Base-by-base conservation (phyloP, 2,797 vertebrate genomes). In the Oreochromis mossambicus region DNA sequence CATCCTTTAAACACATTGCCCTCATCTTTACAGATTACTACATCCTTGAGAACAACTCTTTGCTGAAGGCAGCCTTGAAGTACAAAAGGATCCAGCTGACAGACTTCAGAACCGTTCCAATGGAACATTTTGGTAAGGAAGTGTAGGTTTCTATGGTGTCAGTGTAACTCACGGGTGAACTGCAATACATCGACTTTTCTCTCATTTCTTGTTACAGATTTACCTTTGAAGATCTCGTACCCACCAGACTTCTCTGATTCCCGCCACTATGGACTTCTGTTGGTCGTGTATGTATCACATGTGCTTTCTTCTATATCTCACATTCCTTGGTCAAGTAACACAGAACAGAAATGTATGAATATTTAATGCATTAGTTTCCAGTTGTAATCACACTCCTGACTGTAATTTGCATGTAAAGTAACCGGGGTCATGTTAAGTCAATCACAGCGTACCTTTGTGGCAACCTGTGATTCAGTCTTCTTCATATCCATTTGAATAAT, bases 201-300 rank as follows among this genome's bases (percentile, higher is more conserved):
- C 32, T 43, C 50, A 46, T 68, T 29, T 82, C 48, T 58, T 81
- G 51, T 51, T 6, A 15, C 88, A 97, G 97, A 97, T 78, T 91
- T 97, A 41, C 96, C 97, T 7, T 58, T 97, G 84, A 96, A 96
- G 92, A 93, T 97, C 50, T 91, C 91, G 6, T 97, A 94, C 87
- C 97, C 97, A 2, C 95, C 93, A 2, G 96, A 97, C 83, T 97
- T 97, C 92, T 96, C 95, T 1, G 96, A 97, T 1, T 94, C 96
- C 3, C 94, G 93, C 73, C 95, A 94, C 52, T 97, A 97, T 2
- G 96, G 96, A 13, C 92, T 97, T 0, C 94, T 97, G 70, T 43
- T 97, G 87, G 10, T 97, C 8, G 76, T 97, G 97, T 97, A 95
- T 15, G 96, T 91, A 88, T 54, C 77, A 29, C n/a, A 17, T 32